These are phyloP conservation scores for Echeneis naucrates DNA, from an alignment of 2,797 vertebrate species.

Conservation along the genomic window DNA sequence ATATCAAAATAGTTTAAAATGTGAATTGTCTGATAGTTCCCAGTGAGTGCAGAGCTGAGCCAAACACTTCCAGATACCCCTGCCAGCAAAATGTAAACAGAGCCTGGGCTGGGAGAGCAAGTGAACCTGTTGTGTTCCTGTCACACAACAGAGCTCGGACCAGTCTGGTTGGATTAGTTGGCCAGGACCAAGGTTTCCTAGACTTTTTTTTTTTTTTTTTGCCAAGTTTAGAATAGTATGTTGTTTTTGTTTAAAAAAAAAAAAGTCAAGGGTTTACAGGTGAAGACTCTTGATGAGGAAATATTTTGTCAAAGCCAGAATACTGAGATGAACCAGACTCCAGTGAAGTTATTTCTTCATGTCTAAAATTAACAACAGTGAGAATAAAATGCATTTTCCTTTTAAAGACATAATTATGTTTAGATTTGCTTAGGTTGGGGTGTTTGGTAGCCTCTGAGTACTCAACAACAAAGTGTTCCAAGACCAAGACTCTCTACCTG, in stretches of 20 bases:
- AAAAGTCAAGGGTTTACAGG: constrained; percentile 37
- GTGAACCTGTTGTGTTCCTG: constrained; percentile 74
- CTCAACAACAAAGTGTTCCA: neutral
- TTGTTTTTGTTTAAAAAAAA: constrained; percentile 45
- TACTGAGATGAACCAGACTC: constrained; percentile 51
- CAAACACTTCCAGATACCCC: constrained; percentile 83
- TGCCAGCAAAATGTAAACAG: constrained; percentile 81
- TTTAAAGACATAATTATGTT: constrained; percentile 16
- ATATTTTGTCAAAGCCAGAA: constrained; percentile 60
- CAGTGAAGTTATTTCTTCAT: constrained; percentile 23
- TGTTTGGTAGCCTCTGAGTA: neutral
- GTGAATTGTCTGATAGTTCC: constrained; percentile 83
- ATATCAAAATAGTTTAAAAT: constrained; percentile 86
- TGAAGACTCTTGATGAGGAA: constrained; percentile 46
- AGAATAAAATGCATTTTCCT: constrained; percentile 35
- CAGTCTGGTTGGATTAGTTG: constrained; percentile 26
- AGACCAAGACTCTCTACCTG: neutral
- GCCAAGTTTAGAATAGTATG: constrained; percentile 14
- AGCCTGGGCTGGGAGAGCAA: constrained; percentile 40
- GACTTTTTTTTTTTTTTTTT: neutral
- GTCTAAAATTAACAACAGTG: constrained; percentile 44
- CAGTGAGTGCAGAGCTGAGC: constrained; percentile 73
- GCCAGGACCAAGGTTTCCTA: constrained; percentile 27
- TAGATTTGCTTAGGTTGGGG: neutral
- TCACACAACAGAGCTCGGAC: constrained; percentile 33